Base-by-base conservation (phyloP, 2,888 invertebrate species). In the Embidobia sp. region DNA sequence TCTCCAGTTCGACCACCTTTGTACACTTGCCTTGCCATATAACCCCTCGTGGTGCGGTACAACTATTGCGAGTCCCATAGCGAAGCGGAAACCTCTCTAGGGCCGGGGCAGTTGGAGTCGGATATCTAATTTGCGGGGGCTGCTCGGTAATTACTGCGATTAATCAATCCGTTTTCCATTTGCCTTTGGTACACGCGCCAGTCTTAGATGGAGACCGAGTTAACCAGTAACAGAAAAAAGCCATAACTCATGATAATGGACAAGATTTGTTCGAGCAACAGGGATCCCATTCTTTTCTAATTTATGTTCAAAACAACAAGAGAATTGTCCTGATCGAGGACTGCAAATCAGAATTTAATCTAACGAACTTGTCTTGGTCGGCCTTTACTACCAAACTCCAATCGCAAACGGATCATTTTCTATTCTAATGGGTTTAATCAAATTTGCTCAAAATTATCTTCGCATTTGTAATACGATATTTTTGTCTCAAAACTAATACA, bases 71-170 rank as follows among this genome's bases (percentile, higher is more conserved):
- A 79, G 82, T 83, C 83, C 82, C 82, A 81, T 76, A 82, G 77
- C 69, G 78, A 78, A 78, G 72, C 79, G 81, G 77, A 86, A 84
- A 69, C 63, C 84, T 84, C 87, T 87, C 87, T 82, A 82, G 85
- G 85, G 85, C 83, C 81, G 82, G 82, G 82, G 82, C 84, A 83
- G 83, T 83, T 85, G 83, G 83, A 89, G 85, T 86, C 85, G 88
- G 89, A 89, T 89, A 89, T 89, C 89, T 89, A 89, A 89, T 89
- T 89, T 89, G 89, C 87, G 86, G 87, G 87, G 88, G 88, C 89
- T 90, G 90, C 90, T 90, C 90, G 89, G 91, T 91, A 91, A 91
- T 91, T 91, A 91, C 91, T 89, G 87, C 90, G 90, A 91, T 91
- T 91, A 91, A 91, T 91, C 91, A 91, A 90, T 90, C 90, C 90